Percentiles rank a stretch among this genome's conserved stretches.
phyloP scores from a whole-genome alignment of 2,888 invertebrate genomes.

The Drosophila leonis region DNA sequence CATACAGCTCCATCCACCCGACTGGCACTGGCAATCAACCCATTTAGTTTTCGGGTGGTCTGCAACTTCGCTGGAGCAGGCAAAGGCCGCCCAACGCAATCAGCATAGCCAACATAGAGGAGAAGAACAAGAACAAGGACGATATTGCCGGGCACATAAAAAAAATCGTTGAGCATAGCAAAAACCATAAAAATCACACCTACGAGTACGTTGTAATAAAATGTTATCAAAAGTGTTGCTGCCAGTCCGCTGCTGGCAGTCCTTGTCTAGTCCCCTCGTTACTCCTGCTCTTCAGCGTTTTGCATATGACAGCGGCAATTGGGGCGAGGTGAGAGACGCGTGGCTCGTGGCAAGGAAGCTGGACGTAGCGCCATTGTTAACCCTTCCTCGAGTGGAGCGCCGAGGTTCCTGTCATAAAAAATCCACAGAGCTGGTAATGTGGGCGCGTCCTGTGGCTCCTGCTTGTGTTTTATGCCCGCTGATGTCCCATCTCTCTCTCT shows the following conservation, averaged over 20 bases:
- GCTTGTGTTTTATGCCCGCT: conserved; percentile 46
- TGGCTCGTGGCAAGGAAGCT: conserved; percentile 40
- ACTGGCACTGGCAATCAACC: conserved; percentile 40
- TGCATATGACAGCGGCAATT: conserved; percentile 74
- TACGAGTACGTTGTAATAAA: conserved; percentile 81
- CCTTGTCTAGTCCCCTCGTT: conserved; percentile 10
- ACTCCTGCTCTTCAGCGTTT: conserved; percentile 44
- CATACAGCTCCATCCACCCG: conserved; percentile 12
- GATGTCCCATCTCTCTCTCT: neutral
- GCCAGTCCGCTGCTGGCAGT: conserved; percentile 54
- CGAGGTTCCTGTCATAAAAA: conserved; percentile 70
- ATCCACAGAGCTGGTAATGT: conserved; percentile 60
- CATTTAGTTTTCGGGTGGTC: conserved; percentile 18
- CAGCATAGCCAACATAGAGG: conserved; percentile 71
- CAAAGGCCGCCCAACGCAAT: conserved; percentile 50
- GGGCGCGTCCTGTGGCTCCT: conserved; percentile 59
- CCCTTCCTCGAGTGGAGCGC: conserved; percentile 66
- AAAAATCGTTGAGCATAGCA: conserved; percentile 79
- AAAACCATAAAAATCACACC: conserved; percentile 83
- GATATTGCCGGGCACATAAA: conserved; percentile 56
- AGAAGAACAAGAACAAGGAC: conserved; percentile 29
- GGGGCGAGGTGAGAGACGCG: neutral
- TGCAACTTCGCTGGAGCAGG: conserved; percentile 2
- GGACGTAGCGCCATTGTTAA: conserved; percentile 71
- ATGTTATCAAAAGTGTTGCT: conserved; percentile 82